Base-by-base conservation (phyloP, 2,888 invertebrate species). In the Drosophila niveifrons region DNA sequence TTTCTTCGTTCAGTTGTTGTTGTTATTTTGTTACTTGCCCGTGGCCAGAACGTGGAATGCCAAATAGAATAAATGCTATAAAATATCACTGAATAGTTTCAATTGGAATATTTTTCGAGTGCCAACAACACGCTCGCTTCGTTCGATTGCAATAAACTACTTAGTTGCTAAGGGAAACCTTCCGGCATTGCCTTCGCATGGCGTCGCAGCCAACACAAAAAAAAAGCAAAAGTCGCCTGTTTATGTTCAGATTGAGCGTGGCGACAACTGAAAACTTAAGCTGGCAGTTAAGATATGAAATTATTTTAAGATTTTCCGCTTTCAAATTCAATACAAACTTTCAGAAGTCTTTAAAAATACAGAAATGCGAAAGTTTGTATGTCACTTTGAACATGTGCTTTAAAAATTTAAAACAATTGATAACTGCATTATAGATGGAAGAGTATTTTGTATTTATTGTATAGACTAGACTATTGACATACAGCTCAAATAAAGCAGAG, bases 51-150 rank as follows among this genome's bases (percentile, higher is more conserved):
- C 17, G 31, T 36, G 34, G 50, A 57, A 53, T 64, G 55, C 55
- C 56, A 62, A 66, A 44, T 62, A 18, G 39, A 75, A 62, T 39
- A 72, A 66, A 53, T 23, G 64, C 50, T 51, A 67, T 81, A 31
- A 73, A 63, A 72, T 55, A 29, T 44, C 64, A 62, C 58, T 64
- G 47, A 66, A 72, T 56, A 68, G 59, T 65, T 77, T 58, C 41
- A 51, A 28, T 15, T 41, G 39, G 15, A 41, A 41, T 41, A 41
- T 41, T 41, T 36, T n/a, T n/a, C 4, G 36, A n/a, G 36, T 36
- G 36, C 36, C n/a, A 36, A 36, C 39, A n/a, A 36, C 6, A n/a
- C n/a, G 36, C n/a, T 31, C n/a, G 36, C 6, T 39, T 3, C 36
- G 36, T 3, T 6, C 36, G 39, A 41, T 15, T 41, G 39, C 6